These are phyloP conservation scores for Aleiodes testaceus DNA, from an alignment of 2,888 invertebrate species.

Conservation along the genomic window DNA sequence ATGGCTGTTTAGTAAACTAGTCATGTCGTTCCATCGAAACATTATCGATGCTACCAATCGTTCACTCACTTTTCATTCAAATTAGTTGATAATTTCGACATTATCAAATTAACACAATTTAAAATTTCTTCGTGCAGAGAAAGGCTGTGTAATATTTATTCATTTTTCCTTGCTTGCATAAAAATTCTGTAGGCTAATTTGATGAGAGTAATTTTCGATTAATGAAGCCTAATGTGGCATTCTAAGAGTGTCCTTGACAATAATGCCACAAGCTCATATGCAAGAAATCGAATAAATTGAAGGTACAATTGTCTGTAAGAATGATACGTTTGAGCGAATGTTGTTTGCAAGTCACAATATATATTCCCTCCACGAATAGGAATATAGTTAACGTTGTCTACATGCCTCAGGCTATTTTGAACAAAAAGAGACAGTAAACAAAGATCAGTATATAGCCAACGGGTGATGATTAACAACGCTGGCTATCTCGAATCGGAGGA, in stretches of 20 bases:
- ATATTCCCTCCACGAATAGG: slow-evolving; percentile 48
- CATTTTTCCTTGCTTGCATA: no score
- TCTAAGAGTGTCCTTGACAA: slow-evolving; percentile 19
- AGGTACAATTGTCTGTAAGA: slow-evolving; percentile 6
- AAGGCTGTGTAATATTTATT: neutral
- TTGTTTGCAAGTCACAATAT: slow-evolving; percentile 15
- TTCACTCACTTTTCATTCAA: slow-evolving; percentile 11
- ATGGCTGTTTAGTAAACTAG: slow-evolving; percentile 40
- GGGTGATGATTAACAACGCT: slow-evolving; percentile 65
- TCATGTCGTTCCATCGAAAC: slow-evolving; percentile 49
- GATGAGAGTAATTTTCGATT: slow-evolving; percentile 11
- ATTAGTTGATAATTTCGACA: slow-evolving; percentile 9
- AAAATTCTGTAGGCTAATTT: slow-evolving; percentile 17
- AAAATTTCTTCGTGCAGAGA: neutral
- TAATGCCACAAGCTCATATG: neutral
- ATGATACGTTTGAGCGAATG: slow-evolving; percentile 13
- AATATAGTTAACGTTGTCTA: slow-evolving; percentile 52
- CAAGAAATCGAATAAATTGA: slow-evolving; percentile 31
- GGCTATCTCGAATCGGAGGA: slow-evolving; percentile 54
- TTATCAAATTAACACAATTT: neutral
- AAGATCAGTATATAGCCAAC: slow-evolving; percentile 56
- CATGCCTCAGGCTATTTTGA: slow-evolving; percentile 37
- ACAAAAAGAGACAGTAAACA: slow-evolving; percentile 39
- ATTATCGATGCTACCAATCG: slow-evolving; percentile 49
- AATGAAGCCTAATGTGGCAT: slow-evolving; percentile 19